Evolutionary conservation across 2,797 vertebrate genomes (phyloP).

Genomic region (Menidia menidia): DNA sequence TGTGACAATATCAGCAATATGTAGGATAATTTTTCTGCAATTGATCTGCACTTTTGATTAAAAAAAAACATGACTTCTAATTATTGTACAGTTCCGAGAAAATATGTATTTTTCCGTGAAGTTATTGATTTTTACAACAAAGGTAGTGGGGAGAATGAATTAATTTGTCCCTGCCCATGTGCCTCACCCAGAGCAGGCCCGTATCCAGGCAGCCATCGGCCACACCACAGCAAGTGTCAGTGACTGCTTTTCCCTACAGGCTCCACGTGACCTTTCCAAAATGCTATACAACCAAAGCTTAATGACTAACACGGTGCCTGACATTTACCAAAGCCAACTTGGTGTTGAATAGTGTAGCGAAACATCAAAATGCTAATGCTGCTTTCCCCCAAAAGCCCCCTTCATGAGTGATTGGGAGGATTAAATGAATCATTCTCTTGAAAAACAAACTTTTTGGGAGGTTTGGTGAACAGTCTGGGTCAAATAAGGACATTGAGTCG

Average conservation of each 20-base stretch:
- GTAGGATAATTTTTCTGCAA: too few species aligned
- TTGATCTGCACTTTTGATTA: not conserved
- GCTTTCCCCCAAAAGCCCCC: conserved; percentile 32
- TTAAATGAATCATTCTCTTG: not conserved
- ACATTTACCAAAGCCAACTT: conserved; percentile 77
- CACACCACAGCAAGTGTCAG: conserved; percentile 40
- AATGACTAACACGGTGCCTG: conserved; percentile 78
- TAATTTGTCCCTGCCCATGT: conserved; percentile 33
- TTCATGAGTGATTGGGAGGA: conserved; percentile 1
- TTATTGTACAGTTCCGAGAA: not conserved
- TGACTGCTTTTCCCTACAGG: conserved; percentile 57
- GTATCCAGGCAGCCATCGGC: conserved; percentile 33
- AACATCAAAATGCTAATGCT: conserved; percentile 60
- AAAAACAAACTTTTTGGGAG: conserved; percentile 11
- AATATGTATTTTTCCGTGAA: not conserved
- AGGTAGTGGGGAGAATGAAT: conserved; percentile 18
- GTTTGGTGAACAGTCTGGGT: conserved; percentile 2
- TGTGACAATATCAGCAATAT: too few species aligned
- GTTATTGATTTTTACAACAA: conserved; percentile 16
- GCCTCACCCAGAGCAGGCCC: conserved; percentile 12
- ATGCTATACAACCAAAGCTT: conserved; percentile 61
- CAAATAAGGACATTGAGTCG: not conserved
- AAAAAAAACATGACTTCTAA: not conserved
- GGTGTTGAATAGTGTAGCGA: conserved; percentile 57
- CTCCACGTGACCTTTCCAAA: conserved; percentile 78